Conservation (phyloP, 2,113 vertebrate species). For the Amphilophus citrinellus region DNA sequence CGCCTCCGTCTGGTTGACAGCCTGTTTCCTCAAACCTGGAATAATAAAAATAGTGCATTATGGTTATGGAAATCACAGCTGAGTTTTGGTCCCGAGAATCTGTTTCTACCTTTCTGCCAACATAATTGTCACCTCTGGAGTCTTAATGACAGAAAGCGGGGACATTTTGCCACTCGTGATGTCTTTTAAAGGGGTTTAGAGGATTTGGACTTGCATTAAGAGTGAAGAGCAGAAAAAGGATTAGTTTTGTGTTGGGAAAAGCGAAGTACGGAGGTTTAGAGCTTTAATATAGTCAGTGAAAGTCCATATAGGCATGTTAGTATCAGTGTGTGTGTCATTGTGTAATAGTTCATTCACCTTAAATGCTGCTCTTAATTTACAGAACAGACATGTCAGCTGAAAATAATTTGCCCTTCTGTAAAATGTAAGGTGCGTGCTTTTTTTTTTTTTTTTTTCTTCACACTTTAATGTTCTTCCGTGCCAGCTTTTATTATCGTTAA, state of each 20-base stretch:
- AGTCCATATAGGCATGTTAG: background rate
- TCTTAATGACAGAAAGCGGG: background rate
- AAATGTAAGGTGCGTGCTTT: background rate
- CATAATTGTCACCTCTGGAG: background rate
- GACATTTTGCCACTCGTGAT: constrained; percentile 7
- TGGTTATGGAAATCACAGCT: background rate
- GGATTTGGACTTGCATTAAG: constrained; percentile 44
- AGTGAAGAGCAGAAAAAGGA: constrained; percentile 34
- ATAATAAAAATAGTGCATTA: background rate
- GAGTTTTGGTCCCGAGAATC: background rate
- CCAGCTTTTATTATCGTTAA: background rate
- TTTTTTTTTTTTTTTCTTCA: background rate
- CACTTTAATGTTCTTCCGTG: background rate
- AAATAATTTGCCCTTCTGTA: background rate
- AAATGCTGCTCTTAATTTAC: background rate
- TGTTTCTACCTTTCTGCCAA: background rate
- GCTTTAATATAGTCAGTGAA: constrained; percentile 25
- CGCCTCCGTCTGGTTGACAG: background rate
- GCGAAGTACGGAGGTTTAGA: constrained; percentile 6
- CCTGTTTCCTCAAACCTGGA: background rate
- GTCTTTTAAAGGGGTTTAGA: constrained; percentile 37
- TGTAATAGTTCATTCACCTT: background rate
- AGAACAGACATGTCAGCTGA: background rate
- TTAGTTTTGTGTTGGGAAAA: constrained; percentile 38
- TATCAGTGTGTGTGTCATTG: background rate